Conservation (phyloP, 2,113 vertebrate genomes). For the Siniperca knerii region DNA sequence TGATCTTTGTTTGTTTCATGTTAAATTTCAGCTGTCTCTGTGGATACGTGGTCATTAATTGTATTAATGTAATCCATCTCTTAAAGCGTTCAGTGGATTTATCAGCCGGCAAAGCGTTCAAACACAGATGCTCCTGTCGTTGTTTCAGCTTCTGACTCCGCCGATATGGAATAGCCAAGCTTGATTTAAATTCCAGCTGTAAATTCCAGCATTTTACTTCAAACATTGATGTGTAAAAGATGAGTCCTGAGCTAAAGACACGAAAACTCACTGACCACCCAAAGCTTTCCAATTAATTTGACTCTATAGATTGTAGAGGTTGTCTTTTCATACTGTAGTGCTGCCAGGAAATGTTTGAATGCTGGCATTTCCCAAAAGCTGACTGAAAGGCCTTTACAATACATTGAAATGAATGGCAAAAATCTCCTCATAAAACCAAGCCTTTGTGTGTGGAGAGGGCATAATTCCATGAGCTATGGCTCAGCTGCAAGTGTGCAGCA, state of each 20-base stretch:
- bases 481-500: constrained; percentile 67
- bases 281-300: constrained; percentile 25
- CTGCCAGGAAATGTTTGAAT: constrained; percentile 46
- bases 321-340: constrained; percentile 12
- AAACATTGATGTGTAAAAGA: constrained; percentile 9
- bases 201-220: constrained; percentile 10
- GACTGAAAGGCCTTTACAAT: constrained; percentile 37
- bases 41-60: constrained; percentile 47
- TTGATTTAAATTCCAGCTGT: neutral
- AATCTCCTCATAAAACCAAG: constrained; percentile 23
- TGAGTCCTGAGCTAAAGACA: constrained; percentile 1
- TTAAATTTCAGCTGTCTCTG: neutral
- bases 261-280: constrained; percentile 23
- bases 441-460: constrained; percentile 43
- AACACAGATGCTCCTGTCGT: too few species aligned
- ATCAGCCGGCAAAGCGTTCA: constrained; percentile 8
- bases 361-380: constrained; percentile 42
- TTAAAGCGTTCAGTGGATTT: constrained; percentile 13
- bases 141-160: neutral
- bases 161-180: neutral
- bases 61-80: neutral
- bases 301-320: constrained; percentile 27
- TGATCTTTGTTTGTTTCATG: neutral
- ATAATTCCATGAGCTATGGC: constrained; percentile 66
- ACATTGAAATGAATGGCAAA: constrained; percentile 46